Evolutionary conservation across 2,797 vertebrate genomes (phyloP), one percentile per base, ranked within the genome.

Genomic region (Sebastes taczanowskii): DNA sequence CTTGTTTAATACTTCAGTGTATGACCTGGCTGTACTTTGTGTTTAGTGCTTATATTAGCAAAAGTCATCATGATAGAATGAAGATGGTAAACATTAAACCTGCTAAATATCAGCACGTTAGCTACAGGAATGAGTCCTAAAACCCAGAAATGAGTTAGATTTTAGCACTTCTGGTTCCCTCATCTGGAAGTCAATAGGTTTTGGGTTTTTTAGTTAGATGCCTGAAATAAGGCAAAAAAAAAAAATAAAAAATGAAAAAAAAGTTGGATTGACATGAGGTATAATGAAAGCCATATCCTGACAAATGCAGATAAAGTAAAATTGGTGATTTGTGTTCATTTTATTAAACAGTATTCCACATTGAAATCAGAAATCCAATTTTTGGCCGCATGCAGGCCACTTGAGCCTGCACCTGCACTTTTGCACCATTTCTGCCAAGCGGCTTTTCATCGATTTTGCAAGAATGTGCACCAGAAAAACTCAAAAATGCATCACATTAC

Each of bases 351-450:
- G 62, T 62, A 34, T 34, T 59, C 8, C 27, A 46, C 13, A 49
- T 1, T 69, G 23, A 84, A 59, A 35, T 55, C 6, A 29, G 11
- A 35, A 77, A 74, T 70, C 65, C 11, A 4, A 25, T 13, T 78
- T 55, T 65, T 75, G 75, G 75, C 69, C 1, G 7, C 0, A 0
- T 11, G 16, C 22, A 7, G 62, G 38, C 76, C 78, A 35, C 71
- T 82, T 67, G 32, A 83, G 74, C n/a, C 72, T 52, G 63, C 83
- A 85, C 81, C 82, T 85, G 86, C 77, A 66, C 71, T 58, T 64
- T 27, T 66, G 14, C 55, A 72, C 20, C 34, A 20, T 66, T 70
- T 30, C 49, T 5, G 23, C 69, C 76, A 68, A 81, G 32, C 49
- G 22, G 18, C 34, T 77, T 77, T 69, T 81, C 52, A 86, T 58